These are phyloP conservation scores for Eurypyga helias DNA, from an alignment of 2,113 vertebrate genomes.

Conservation along the genomic window DNA sequence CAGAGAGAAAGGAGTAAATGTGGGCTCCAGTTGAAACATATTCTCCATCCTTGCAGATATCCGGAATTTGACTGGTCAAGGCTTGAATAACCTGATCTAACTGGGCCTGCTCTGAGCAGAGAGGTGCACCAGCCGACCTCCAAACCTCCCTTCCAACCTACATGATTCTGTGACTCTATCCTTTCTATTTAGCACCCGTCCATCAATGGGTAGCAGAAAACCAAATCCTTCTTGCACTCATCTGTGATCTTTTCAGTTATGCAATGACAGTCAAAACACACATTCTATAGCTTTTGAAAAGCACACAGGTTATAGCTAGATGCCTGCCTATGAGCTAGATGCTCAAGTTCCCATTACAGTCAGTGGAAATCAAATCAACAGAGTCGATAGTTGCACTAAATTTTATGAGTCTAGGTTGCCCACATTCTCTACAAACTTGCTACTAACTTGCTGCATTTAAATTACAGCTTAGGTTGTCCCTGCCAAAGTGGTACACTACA, in stretches of 20 bases:
- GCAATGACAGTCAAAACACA: neutral
- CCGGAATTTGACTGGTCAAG: neutral
- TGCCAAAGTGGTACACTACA: neutral
- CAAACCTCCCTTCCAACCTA: fast-evolving
- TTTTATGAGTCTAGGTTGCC: neutral
- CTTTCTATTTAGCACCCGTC: neutral
- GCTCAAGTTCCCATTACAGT: neutral
- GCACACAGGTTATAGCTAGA: neutral
- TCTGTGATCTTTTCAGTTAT: neutral
- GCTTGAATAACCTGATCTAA: neutral
- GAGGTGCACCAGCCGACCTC: neutral
- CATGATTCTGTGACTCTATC: neutral
- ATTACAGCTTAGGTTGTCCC: neutral
- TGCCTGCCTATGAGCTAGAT: neutral
- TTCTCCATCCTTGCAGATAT: neutral
- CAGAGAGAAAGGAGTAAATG: neutral
- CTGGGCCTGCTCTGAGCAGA: neutral
- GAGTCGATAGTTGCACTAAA: neutral
- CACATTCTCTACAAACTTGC: neutral
- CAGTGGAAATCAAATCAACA: neutral
- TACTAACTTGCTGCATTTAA: neutral
- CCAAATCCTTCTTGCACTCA: neutral
- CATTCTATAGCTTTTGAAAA: neutral
- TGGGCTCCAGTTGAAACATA: neutral
- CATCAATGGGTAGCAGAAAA: neutral